Evolutionary conservation across 1,140 invertebrate species (phyloP).

Genomic region (Psilanteris sp.): DNA sequence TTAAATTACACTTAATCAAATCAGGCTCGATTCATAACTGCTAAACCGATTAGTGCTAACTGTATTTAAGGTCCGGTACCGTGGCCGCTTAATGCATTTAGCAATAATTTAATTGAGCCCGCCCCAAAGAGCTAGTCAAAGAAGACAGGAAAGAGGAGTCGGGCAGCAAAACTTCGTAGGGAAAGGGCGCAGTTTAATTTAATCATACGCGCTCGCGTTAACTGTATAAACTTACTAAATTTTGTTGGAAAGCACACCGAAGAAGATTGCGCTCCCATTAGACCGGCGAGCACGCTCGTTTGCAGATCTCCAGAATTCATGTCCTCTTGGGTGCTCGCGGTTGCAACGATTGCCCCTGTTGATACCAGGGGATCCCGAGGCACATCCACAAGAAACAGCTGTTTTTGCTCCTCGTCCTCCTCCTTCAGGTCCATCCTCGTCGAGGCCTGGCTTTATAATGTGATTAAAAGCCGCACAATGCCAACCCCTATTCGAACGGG

Average conservation of each 20-base stretch:
- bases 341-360: conserved; percentile 69
- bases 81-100: conserved; percentile 78
- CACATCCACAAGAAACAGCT: conserved; percentile 73
- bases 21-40: conserved; percentile 70
- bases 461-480: conserved; percentile 4
- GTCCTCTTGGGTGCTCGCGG: conserved; percentile 65
- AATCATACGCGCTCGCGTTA: conserved; percentile 63
- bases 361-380: conserved; percentile 75
- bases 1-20: conserved; percentile 62
- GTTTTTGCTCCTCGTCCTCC: conserved; percentile 71
- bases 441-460: conserved; percentile 18
- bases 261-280: conserved; percentile 76
- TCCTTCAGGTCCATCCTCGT: conserved; percentile 75
- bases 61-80: conserved; percentile 73
- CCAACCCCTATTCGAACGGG: conserved; percentile 11
- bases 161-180: not conserved
- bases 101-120: conserved; percentile 80
- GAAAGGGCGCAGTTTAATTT: conserved; percentile 69
- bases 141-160: conserved; percentile 42
- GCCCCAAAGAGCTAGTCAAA: conserved; percentile 70
- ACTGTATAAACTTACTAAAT: conserved; percentile 75
- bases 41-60: conserved; percentile 76
- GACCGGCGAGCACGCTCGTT: conserved; percentile 72
- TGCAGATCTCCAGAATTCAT: conserved; percentile 73
- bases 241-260: conserved; percentile 78